Conservation (phyloP, 2,113 vertebrate genomes). For the Butastur rufipennis region DNA sequence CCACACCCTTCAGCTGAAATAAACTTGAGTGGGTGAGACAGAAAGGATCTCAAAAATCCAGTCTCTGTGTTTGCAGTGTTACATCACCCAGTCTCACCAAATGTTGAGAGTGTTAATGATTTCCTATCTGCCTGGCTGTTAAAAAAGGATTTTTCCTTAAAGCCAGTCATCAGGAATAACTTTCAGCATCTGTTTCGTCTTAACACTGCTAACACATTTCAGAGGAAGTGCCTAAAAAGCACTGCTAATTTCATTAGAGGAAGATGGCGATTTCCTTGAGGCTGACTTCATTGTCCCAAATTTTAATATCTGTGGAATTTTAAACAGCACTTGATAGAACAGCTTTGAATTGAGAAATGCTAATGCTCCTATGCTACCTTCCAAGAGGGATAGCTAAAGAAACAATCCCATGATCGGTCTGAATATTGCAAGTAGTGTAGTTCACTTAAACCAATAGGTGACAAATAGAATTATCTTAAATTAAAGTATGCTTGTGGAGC, state of each 20-base stretch:
- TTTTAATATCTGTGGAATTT: neutral
- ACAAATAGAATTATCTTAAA: neutral
- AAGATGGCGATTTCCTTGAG: neutral
- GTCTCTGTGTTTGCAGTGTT: neutral
- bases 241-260: neutral
- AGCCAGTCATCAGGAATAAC: neutral
- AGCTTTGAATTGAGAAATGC: neutral
- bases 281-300: neutral
- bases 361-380: neutral
- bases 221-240: neutral
- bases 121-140: constrained; percentile 3
- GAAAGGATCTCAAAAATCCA: constrained; percentile 9
- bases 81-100: neutral
- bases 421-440: neutral
- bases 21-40: neutral
- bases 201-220: neutral
- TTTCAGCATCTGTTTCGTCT: constrained; percentile 12
- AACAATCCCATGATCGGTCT: neutral
- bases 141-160: neutral
- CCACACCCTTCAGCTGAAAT: neutral
- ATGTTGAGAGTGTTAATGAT: neutral
- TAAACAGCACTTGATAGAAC: neutral
- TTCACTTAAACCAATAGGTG: neutral
- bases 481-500: neutral
- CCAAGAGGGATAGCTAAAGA: neutral